Percentiles rank a stretch among this genome's conserved stretches.
These are phyloP conservation scores for Macroramphosus scolopax DNA, from an alignment of 2,797 vertebrate genomes.

Conservation along the genomic window DNA sequence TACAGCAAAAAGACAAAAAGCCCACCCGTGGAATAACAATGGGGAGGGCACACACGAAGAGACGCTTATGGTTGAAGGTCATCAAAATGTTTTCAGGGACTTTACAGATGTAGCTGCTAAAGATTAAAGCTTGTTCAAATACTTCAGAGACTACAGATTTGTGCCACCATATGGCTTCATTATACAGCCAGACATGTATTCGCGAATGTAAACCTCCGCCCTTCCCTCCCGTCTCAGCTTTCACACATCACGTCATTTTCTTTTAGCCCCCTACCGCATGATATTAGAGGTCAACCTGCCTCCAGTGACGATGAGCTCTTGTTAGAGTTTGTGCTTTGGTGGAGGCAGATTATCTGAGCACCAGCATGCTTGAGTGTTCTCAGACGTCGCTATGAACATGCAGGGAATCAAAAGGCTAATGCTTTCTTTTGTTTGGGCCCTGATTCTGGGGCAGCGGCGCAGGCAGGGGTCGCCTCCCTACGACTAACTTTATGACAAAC, in stretches of 20 bases:
- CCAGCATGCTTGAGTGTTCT: slow-evolving; percentile 61
- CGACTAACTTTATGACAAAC: neutral
- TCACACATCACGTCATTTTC: slow-evolving; percentile 68
- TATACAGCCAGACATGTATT: slow-evolving; percentile 62
- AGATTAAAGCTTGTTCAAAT: slow-evolving; percentile 75
- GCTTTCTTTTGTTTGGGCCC: slow-evolving; percentile 60
- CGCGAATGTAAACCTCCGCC: slow-evolving; percentile 48
- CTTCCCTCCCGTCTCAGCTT: slow-evolving; percentile 39
- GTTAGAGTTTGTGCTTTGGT: slow-evolving; percentile 61
- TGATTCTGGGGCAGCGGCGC: slow-evolving; percentile 46
- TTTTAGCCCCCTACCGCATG: slow-evolving; percentile 63
- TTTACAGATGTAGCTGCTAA: slow-evolving; percentile 72
- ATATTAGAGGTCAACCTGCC: slow-evolving; percentile 75
- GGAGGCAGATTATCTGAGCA: slow-evolving; percentile 72
- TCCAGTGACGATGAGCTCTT: slow-evolving; percentile 64
- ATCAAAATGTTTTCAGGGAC: slow-evolving; percentile 67
- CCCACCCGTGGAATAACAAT: slow-evolving; percentile 51
- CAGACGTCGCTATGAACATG: slow-evolving; percentile 64
- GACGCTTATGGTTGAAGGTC: slow-evolving; percentile 70
- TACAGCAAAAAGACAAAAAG: slow-evolving; percentile 35
- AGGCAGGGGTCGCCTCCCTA: neutral
- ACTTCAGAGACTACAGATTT: slow-evolving; percentile 73
- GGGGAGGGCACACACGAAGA: slow-evolving; percentile 38
- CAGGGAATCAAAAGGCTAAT: slow-evolving; percentile 52
- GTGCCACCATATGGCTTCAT: slow-evolving; percentile 76